Evolutionary conservation across 2,113 vertebrate species (phyloP).

Genomic region (Mellivora capensis): DNA sequence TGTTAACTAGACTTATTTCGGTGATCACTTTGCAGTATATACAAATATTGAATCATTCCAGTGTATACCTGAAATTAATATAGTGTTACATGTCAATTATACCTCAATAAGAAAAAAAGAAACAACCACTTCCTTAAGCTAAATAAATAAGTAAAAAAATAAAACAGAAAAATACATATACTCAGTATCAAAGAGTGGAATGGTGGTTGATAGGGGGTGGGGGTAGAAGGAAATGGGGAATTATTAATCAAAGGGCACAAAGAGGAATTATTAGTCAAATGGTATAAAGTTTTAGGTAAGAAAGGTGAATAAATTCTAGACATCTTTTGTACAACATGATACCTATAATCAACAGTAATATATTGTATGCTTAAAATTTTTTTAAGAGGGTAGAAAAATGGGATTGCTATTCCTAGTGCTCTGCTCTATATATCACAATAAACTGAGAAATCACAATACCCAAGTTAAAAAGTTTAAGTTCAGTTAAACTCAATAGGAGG

Average conservation of each 20-base stretch:
- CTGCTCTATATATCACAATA: not conserved
- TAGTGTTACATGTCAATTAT: not conserved
- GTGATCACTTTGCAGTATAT: not conserved
- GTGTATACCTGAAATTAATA: not conserved
- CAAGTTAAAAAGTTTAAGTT: not conserved
- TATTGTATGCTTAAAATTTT: too few relatives aligned
- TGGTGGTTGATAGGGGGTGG: not conserved
- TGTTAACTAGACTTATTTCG: not conserved
- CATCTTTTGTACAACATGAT: too few relatives aligned
- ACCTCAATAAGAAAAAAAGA: not conserved
- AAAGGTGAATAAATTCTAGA: not conserved
- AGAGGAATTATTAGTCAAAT: not conserved
- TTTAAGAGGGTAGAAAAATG: not conserved
- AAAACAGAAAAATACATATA: not conserved
- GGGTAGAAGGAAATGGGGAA: not conserved
- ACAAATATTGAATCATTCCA: not conserved
- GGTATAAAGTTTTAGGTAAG: not conserved
- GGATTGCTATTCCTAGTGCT: not conserved
- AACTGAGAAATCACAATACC: not conserved
- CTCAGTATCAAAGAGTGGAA: not conserved
- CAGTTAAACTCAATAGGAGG: not conserved
- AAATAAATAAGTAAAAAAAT: not conserved
- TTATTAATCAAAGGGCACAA: not conserved
- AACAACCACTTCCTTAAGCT: not conserved
- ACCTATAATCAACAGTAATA: too few relatives aligned